Evolutionary conservation across 2,888 invertebrate genomes (phyloP).

Genomic region (Hymenopus coronatus): DNA sequence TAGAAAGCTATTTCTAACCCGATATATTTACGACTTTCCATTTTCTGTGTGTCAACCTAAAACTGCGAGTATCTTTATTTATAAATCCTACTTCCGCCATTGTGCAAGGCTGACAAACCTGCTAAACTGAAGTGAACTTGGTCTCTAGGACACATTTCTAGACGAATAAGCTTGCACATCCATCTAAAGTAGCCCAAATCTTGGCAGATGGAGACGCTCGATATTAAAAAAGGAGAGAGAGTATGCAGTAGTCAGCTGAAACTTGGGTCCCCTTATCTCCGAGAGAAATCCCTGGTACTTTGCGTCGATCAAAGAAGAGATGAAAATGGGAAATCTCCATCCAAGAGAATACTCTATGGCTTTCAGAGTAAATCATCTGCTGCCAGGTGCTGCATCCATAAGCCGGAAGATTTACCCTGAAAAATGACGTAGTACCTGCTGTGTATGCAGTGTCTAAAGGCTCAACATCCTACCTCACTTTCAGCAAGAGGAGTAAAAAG

Average conservation of each 20-base stretch:
- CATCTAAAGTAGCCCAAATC: background rate
- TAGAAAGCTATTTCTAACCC: no score
- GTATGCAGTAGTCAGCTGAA: background rate
- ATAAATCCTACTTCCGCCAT: background rate
- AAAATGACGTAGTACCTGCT: background rate
- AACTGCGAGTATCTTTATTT: background rate
- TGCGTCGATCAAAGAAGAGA: background rate
- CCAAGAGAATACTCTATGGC: background rate
- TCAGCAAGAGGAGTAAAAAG: no score
- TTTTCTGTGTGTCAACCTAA: background rate
- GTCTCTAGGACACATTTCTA: background rate
- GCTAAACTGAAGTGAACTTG: background rate
- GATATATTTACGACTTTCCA: background rate
- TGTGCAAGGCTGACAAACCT: background rate
- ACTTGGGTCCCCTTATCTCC: background rate
- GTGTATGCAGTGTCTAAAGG: background rate
- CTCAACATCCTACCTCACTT: background rate
- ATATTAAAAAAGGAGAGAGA: background rate
- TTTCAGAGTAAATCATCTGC: background rate
- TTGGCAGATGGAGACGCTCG: background rate
- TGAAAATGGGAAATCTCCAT: background rate
- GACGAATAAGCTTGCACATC: background rate
- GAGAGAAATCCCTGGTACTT: background rate
- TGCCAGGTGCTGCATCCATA: background rate
- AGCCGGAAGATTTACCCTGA: background rate